These are phyloP conservation scores for Bombus ignitus DNA, from an alignment of 1,140 invertebrate species.

Conservation along the genomic window DNA sequence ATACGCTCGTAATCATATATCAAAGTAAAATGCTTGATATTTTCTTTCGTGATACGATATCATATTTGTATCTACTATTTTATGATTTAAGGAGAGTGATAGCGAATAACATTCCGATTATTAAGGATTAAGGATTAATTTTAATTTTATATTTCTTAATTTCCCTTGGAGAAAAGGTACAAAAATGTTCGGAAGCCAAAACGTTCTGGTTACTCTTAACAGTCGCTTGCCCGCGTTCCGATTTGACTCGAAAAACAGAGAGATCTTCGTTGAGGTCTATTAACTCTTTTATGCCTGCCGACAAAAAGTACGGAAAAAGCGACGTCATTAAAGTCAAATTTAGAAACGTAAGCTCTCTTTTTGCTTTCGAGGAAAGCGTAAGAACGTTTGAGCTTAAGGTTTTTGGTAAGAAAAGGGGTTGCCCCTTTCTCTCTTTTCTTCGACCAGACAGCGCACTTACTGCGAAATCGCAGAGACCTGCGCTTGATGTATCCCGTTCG, in stretches of 20 bases:
- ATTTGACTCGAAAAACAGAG: not conserved
- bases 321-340: conserved; percentile 38
- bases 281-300: not conserved
- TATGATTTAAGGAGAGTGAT: too few relatives aligned
- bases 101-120: too few relatives aligned
- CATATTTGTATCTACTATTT: too few relatives aligned
- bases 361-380: not conserved
- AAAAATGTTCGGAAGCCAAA: not conserved
- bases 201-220: not conserved
- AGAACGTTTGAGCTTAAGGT: conserved; percentile 30
- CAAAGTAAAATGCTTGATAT: not conserved
- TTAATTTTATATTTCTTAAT: not conserved
- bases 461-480: conserved; percentile 31
- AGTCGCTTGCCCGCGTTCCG: too few relatives aligned
- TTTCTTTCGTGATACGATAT: too few relatives aligned
- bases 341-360: conserved; percentile 32
- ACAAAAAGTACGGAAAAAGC: not conserved
- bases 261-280: conserved; percentile 21
- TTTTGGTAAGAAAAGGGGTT: conserved; percentile 36
- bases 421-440: conserved; percentile 43
- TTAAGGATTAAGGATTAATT: not conserved
- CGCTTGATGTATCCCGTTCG: conserved; percentile 26
- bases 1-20: not conserved
- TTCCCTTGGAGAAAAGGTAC: too few relatives aligned
- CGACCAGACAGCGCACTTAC: conserved; percentile 57